Evolutionary conservation across 2,797 vertebrate species (phyloP), one percentile per base, ranked within the genome.

Genomic region (Emys orbicularis): DNA sequence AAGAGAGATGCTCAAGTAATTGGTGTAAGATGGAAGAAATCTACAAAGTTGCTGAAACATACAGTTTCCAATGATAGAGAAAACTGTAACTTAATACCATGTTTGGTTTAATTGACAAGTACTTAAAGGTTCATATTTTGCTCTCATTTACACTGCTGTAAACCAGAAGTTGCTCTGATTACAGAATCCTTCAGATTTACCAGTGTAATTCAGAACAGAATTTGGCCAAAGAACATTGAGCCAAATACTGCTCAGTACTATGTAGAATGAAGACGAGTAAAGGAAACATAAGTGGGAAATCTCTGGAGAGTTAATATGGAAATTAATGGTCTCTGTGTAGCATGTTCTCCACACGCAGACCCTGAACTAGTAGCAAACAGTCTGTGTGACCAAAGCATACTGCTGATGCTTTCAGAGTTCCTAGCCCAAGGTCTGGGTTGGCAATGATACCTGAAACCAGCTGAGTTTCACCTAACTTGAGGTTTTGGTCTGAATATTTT

Each of bases 1-100:
- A 81, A 15, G 61, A 44, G 92, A 94, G 84, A 90, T 83, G 16
- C 31, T n/a, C 16, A 18, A 89, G 85, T 93, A 93, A 59, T 29
- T 68, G 89, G 1, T 23, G 0, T 83, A 41, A 79, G 54, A 90
- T 84, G 11, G 52, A 87, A 7, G 34, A 90, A 59, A 23, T 47
- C 37, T 47, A 79, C 52, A 53, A 89, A 59, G 12, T 56, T 1
- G 1, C 19, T 77, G 34, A 91, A 65, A 77, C 3, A 31, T 80
- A 59, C 5, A 41, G 2, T 83, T 91, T 82, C 13, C 34, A 84
- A 37, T 53, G 2, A 52, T 59, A 87, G 83, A 86, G 0, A 23
- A 87, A 2, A 76, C 50, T 87, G 0, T 94, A 65, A 91, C 93
- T 74, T 84, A 89, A 65, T 19, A 65, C 56, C 49, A 86, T 68